Conservation (phyloP, 2,113 vertebrate species). For the Chloropsis hardwickii region DNA sequence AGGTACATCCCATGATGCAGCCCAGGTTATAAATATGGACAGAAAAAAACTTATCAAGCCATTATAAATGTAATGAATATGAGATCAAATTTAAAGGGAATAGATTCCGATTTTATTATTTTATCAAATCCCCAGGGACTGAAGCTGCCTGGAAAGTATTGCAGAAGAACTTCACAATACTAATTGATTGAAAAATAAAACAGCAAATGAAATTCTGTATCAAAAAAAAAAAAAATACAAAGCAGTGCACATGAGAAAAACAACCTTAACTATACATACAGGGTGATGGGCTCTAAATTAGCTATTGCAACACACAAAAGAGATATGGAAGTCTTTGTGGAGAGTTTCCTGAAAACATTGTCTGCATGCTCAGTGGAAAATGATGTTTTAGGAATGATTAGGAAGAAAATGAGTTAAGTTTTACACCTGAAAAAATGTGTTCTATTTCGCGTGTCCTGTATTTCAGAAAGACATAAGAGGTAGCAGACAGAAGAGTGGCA, state of each 20-base stretch:
- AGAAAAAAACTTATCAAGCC: background rate
- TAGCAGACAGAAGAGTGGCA: background rate
- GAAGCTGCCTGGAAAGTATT: background rate
- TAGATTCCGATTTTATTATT: background rate
- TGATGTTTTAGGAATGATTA: background rate
- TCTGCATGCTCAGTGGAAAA: background rate
- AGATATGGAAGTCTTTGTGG: background rate
- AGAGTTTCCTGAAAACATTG: background rate
- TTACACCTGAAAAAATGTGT: background rate
- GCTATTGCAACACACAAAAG: background rate
- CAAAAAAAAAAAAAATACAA: background rate
- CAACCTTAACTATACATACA: background rate
- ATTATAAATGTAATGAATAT: background rate
- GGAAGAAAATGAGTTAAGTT: background rate
- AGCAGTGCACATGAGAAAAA: background rate
- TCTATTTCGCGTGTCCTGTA: background rate
- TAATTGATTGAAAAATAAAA: slow-evolving; percentile 8
- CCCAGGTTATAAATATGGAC: background rate
- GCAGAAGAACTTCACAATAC: background rate
- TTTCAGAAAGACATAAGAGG: background rate
- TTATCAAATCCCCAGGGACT: background rate
- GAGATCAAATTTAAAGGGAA: background rate
- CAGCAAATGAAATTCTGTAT: background rate
- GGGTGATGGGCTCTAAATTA: background rate
- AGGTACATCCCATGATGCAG: background rate